Conservation (phyloP, 1,140 invertebrate genomes). For the Drosophila oshimai region DNA sequence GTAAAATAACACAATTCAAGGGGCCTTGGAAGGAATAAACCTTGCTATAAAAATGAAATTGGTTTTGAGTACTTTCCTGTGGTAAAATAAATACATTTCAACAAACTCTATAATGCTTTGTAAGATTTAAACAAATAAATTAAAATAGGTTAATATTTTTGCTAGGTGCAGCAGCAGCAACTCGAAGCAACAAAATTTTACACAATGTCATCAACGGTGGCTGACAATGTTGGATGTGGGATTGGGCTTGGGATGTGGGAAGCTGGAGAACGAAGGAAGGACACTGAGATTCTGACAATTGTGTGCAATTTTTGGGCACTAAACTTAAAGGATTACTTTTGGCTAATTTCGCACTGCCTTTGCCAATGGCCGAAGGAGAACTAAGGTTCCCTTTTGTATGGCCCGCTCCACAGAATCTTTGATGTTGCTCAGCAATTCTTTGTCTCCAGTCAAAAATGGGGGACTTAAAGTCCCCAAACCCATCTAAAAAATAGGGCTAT, state of each 20-base stretch:
- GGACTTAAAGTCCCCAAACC: neutral
- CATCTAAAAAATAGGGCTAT: neutral
- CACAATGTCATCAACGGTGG: conserved; percentile 74
- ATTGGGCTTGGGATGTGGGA: neutral
- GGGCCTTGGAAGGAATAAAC: too few relatives aligned
- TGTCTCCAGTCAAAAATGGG: neutral
- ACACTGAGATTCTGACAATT: conserved; percentile 47
- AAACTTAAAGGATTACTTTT: conserved; percentile 81
- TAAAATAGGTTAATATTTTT: neutral
- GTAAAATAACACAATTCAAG: too few relatives aligned
- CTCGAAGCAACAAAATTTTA: conserved; percentile 68
- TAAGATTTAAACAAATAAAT: neutral
- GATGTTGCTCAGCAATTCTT: conserved; percentile 13
- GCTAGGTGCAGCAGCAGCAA: conserved; percentile 10
- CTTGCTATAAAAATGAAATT: neutral
- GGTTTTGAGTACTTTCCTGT: too few relatives aligned
- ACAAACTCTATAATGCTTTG: too few relatives aligned
- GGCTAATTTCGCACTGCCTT: conserved; percentile 68
- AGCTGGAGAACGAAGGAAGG: neutral
- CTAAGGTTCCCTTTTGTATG: conserved; percentile 29
- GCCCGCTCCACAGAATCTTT: conserved; percentile 23
- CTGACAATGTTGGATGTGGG: conserved; percentile 63
- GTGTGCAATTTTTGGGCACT: conserved; percentile 70
- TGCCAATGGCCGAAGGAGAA: conserved; percentile 19
- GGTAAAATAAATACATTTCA: too few relatives aligned